Evolutionary conservation across 2,797 vertebrate species (phyloP).

Genomic region (Helicolenus hilgendorfi): DNA sequence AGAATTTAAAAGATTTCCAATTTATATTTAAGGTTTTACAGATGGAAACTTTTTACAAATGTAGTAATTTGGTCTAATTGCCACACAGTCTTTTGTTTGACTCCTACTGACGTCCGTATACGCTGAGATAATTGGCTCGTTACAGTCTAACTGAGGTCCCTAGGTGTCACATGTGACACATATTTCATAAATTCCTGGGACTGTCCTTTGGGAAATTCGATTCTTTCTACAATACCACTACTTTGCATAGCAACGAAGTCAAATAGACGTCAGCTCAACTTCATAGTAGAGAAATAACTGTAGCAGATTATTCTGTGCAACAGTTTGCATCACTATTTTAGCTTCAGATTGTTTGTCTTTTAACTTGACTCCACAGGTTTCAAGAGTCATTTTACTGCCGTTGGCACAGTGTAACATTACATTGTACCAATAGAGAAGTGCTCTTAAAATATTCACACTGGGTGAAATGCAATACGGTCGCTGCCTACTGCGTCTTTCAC

Average conservation of each 20-base stretch:
- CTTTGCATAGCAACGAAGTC: not conserved
- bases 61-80: not conserved
- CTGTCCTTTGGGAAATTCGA: conserved; percentile 11
- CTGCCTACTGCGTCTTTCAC: conserved; percentile 38
- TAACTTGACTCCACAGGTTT: conserved; percentile 12
- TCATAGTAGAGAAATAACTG: not conserved
- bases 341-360: not conserved
- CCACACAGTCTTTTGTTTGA: not conserved
- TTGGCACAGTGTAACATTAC: conserved; percentile 46
- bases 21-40: not conserved
- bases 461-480: conserved; percentile 75
- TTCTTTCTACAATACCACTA: not conserved
- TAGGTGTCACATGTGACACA: not conserved
- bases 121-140: not conserved
- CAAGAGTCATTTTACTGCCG: conserved; percentile 6
- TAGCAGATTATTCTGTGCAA: not conserved
- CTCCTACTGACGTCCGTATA: not conserved
- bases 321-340: not conserved
- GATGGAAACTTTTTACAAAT: not conserved
- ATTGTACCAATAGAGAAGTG: conserved; percentile 64
- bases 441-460: conserved; percentile 84
- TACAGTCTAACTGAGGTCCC: not conserved
- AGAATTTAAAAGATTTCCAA: not conserved
- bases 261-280: not conserved
- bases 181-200: conserved; percentile 7